Evolutionary conservation across 2,113 vertebrate genomes (phyloP), one percentile per base, ranked within the genome.

Genomic region (Arenaria interpres): DNA sequence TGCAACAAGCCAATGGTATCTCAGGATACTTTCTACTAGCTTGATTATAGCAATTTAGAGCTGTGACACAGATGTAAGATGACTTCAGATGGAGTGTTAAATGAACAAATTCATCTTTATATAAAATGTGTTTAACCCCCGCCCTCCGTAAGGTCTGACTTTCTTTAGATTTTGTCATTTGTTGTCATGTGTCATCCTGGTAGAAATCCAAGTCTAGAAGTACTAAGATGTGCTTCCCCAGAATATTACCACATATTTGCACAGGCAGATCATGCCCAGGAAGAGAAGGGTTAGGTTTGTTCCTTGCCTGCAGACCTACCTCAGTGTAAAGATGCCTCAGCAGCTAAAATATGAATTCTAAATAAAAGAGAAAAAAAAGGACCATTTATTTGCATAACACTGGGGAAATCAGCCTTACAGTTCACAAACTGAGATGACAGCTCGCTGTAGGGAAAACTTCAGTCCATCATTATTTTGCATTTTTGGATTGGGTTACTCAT

Each of bases 381-480:
- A 13, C 37, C 0, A 0, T 86, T 80, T 74, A 69, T 94, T 94
- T 96, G 87, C 46, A 10, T 92, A 93, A 74, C 3, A 0, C 76
- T 68, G 46, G 48, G 45, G 57, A 95, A 90, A 96, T 96, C 84
- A 95, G 48, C 43, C 68, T 95, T 77, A 35, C 73, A 53, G 71
- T 68, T 95, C 83, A 76, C 82, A 94, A 96, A 87, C 54, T 22
- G 72, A 93, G 48, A 87, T 93, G 96, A 93, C 94, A 96, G 80
- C 73, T 96, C 1, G 50, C 95, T 95, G 92, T 84, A 94, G 92
- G 89, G 87, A 81, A 89, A 87, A 78, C 92, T 94, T 95, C 82
- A 90, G 67, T 86, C 86, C 75, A 60, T 96, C 93, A 93, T 96
- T 86, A 94, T 96, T 95, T 95, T 95, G 73, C 62, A 32, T 71